These are phyloP conservation scores for Netelia inedita DNA, from an alignment of 2,888 invertebrate species.

Conservation along the genomic window DNA sequence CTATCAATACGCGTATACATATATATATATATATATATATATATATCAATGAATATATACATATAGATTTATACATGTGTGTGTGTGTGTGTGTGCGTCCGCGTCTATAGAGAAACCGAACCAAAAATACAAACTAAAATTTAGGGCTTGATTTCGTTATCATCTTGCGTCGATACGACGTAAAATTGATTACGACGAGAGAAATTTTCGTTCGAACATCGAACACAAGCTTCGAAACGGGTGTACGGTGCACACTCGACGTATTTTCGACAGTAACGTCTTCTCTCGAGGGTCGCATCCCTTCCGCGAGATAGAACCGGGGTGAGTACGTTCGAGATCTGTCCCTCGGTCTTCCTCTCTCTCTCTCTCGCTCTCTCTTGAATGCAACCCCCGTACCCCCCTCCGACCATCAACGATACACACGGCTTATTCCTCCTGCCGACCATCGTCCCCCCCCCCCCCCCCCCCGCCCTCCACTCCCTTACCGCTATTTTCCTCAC, in stretches of 20 bases:
- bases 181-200: not conserved
- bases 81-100: not conserved
- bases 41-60: not conserved
- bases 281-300: constrained; percentile 70
- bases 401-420: not conserved
- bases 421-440: not conserved
- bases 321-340: constrained; percentile 52
- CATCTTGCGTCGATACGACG: not conserved
- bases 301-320: constrained; percentile 64
- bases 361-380: constrained; percentile 38
- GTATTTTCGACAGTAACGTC: constrained; percentile 69
- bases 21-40: not conserved
- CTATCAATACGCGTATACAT: not conserved
- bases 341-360: constrained; percentile 52
- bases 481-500: constrained; percentile 3
- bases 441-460: not conserved
- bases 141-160: not conserved
- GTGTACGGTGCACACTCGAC: constrained; percentile 39
- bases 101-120: not conserved
- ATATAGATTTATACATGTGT: not conserved
- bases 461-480: not conserved
- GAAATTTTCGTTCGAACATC: not conserved
- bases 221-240: constrained; percentile 26
- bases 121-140: constrained; percentile 10
- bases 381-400: not conserved